Percentiles rank a stretch among this genome's conserved stretches.
phyloP scores from a whole-genome alignment of 1,140 invertebrate genomes.

The Tachypleus tridentatus region DNA sequence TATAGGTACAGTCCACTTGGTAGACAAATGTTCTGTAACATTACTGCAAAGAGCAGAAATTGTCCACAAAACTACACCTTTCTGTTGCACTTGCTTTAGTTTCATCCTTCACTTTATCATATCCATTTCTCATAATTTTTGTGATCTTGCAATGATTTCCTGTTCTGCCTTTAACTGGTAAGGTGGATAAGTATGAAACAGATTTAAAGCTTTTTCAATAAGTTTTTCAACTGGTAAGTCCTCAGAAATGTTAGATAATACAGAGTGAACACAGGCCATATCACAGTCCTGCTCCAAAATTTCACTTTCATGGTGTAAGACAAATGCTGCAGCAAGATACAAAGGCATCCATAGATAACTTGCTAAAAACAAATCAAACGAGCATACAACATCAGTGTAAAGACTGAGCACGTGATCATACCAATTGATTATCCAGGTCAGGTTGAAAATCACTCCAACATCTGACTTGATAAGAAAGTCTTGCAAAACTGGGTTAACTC shows the following conservation, averaged over 20 bases:
- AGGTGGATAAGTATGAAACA: conserved; percentile 61
- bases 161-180: conserved; percentile 24
- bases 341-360: conserved; percentile 77
- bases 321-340: conserved; percentile 80
- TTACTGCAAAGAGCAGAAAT: too few species aligned
- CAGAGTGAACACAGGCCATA: conserved; percentile 66
- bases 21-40: too few species aligned
- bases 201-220: conserved; percentile 46
- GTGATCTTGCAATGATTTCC: neutral
- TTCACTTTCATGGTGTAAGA: conserved; percentile 60
- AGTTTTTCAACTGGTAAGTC: conserved; percentile 77
- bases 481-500: conserved; percentile 54
- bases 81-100: conserved; percentile 5
- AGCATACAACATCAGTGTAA: conserved; percentile 71
- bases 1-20: conserved; percentile 7
- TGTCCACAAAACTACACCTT: neutral
- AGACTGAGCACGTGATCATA: conserved; percentile 89
- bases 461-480: conserved; percentile 67
- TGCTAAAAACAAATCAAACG: conserved; percentile 94
- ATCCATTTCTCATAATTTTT: neutral
- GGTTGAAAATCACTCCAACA: conserved; percentile 88
- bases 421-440: conserved; percentile 97
- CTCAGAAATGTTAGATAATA: conserved; percentile 68
- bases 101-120: neutral
- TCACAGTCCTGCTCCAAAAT: conserved; percentile 64